Evolutionary conservation across 2,113 vertebrate genomes (phyloP), one percentile per base, ranked within the genome.

Genomic region (Macaca mulatta): DNA sequence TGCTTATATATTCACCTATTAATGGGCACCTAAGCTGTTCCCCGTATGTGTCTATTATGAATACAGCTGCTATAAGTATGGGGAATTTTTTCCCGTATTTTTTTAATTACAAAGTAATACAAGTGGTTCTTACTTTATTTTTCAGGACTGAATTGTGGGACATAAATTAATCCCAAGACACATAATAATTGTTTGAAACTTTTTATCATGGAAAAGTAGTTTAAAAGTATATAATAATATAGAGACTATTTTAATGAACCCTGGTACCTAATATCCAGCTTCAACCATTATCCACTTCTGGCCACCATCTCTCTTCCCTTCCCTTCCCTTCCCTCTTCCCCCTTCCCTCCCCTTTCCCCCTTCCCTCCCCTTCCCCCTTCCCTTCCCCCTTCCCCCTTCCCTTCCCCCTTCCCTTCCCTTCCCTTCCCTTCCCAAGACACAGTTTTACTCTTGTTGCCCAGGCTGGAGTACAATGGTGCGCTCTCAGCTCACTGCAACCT

Each of bases 51-150:
- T 78, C 77, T 78, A 35, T 85, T 80, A 81, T 59, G 50, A 82
- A 45, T 82, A 87, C 74, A 87, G 18, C 18, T 90, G 27, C 57
- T 79, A n/a, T 43, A 90, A 25, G 40, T 43, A 25, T 14, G 22
- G 40, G 13, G 4, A 67, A 27, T 79, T 82, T 96, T 78, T 38
- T 32, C 40, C 43, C 61, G 3, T 55, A 1, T 14, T 79, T 55
- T 96, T 79, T 89, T 6, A 84, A 80, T 95, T 74, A 74, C 40
- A 74, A 92, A 85, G 52, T 92, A 84, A 77, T 64, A 84, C 20
- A 72, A 48, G 18, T 85, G 32, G 11, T 70, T 0, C 10, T 80
- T n/a, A 61, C 17, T 77, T 9, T 79, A 20, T 69, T 50, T 88
- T 93, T 85, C 23, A 85, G 45, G 38, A 95, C 32, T 93, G 30